Conservation (phyloP, 2,888 invertebrate genomes). For the Amorpha juglandis region DNA sequence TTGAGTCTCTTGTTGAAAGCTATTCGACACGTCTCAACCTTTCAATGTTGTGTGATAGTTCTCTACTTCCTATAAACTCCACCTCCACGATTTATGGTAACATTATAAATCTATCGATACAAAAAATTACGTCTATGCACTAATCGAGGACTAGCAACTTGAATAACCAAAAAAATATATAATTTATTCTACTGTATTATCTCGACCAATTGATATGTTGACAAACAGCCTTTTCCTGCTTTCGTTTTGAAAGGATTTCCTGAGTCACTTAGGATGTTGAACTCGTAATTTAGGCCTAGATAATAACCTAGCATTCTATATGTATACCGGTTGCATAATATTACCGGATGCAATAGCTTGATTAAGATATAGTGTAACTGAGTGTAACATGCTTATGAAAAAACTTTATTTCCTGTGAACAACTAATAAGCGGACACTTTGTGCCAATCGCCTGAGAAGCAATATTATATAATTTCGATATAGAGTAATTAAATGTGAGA, state of each 20-base stretch:
- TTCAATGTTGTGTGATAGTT: no score
- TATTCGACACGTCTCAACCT: no score
- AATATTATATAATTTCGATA: background rate
- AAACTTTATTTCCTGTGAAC: constrained; percentile 8
- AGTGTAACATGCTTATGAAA: background rate
- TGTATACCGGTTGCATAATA: background rate
- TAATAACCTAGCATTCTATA: background rate
- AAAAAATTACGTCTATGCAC: no score
- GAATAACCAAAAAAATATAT: no score
- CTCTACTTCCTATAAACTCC: no score
- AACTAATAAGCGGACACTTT: background rate
- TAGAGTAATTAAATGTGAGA: no score
- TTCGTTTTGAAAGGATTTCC: constrained; percentile 15
- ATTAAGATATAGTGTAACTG: no score
- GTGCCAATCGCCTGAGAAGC: background rate
- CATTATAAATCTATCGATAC: no score
- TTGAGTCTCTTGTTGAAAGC: no score
- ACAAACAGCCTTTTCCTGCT: background rate
- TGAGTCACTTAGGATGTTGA: background rate
- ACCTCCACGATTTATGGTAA: no score
- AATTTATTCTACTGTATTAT: background rate
- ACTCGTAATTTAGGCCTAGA: constrained; percentile 4
- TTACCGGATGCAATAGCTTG: background rate
- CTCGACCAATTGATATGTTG: background rate
- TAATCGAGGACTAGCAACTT: no score